These are phyloP conservation scores for Motacilla tschutschensis DNA, from an alignment of 2,113 vertebrate species.

Conservation along the genomic window DNA sequence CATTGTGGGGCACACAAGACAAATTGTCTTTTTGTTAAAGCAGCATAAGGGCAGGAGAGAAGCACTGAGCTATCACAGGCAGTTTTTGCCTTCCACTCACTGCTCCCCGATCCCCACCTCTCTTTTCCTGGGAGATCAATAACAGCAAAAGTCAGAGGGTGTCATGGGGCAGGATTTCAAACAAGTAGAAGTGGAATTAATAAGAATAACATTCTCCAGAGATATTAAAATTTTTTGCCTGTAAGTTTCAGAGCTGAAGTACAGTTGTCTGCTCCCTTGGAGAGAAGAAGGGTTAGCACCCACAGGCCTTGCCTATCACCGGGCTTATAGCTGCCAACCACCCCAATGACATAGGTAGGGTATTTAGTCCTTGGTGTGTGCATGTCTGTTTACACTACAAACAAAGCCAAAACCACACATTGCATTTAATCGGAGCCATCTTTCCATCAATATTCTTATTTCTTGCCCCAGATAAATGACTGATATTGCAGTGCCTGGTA, in stretches of 20 bases:
- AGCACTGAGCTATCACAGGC: not conserved
- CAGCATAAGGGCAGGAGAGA: conserved; percentile 8
- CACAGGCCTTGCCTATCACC: not conserved
- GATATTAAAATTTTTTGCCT: not conserved
- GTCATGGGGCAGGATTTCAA: not conserved
- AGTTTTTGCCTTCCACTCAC: not conserved
- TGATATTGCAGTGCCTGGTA: not conserved
- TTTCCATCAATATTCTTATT: conserved; percentile 9
- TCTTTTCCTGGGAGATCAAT: not conserved
- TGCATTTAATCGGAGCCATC: not conserved
- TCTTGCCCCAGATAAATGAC: not conserved
- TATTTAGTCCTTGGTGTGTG: not conserved
- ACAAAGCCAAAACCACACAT: not conserved
- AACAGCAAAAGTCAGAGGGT: conserved; percentile 8
- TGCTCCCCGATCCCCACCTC: not conserved
- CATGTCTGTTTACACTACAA: not conserved
- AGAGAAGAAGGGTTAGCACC: not conserved
- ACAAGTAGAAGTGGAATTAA: not conserved
- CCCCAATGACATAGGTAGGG: rapidly evolving
- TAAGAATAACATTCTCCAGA: not conserved
- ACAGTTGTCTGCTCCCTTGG: not conserved
- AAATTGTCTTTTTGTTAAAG: conserved; percentile 61
- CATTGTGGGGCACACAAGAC: conserved; percentile 55
- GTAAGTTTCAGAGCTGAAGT: not conserved
- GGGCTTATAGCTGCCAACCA: not conserved